Evolutionary conservation across 2,888 invertebrate genomes (phyloP).

Genomic region (Scrobipalpa costella): DNA sequence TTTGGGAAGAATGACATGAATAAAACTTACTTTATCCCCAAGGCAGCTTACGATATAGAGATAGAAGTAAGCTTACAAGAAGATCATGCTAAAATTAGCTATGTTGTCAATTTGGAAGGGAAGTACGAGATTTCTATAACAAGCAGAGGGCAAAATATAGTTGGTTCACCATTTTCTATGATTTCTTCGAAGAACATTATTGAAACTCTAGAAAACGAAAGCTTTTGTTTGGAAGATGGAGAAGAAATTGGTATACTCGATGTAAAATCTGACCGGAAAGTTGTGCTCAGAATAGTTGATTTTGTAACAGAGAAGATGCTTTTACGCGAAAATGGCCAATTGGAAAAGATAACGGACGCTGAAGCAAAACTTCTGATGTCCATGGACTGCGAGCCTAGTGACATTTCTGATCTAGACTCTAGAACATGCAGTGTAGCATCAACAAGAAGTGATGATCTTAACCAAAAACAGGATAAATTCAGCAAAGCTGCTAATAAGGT

Average conservation of each 20-base stretch:
- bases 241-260: conserved; percentile 76
- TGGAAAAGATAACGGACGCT: conserved; percentile 72
- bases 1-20: conserved; percentile 73
- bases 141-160: conserved; percentile 77
- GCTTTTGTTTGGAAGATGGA: conserved; percentile 67
- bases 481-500: conserved; percentile 56
- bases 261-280: conserved; percentile 69
- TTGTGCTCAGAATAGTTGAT: conserved; percentile 76
- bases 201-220: conserved; percentile 61
- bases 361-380: conserved; percentile 68
- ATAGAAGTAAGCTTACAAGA: conserved; percentile 70
- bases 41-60: conserved; percentile 75
- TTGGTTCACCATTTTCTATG: conserved; percentile 82
- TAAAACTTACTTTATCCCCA: conserved; percentile 73
- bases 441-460: conserved; percentile 12
- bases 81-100: conserved; percentile 77
- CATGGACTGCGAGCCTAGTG: conserved; percentile 44
- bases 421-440: conserved; percentile 15
- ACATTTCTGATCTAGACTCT: conserved; percentile 32
- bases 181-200: conserved; percentile 69
- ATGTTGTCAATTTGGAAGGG: conserved; percentile 75
- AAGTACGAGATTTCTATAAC: conserved; percentile 81
- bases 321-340: conserved; percentile 73
- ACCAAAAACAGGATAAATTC: conserved; percentile 45
- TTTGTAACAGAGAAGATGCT: conserved; percentile 81